Base-by-base conservation (phyloP, 2,113 vertebrate genomes). In the Otolemur garnettii region DNA sequence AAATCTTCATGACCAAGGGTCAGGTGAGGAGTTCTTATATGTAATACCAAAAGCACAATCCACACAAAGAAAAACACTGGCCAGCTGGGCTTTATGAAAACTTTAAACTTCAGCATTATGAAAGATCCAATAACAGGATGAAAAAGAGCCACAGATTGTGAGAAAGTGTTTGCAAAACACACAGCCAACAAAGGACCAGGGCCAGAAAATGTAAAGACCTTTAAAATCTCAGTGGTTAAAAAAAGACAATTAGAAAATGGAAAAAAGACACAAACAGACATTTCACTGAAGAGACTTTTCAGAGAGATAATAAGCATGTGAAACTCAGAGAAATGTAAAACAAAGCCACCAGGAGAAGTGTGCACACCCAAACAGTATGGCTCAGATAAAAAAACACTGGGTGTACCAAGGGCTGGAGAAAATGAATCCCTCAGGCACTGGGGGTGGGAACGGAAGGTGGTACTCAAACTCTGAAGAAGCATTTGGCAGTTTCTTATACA, bases 81-180 rank as follows among this genome's bases (percentile, higher is more conserved):
- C 53, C 68, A 78, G 3, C 74, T 53, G 35, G 10, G 74, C 30
- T 42, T 85, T 4, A 59, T 83, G 33, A 91, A 78, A 93, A 71
- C 66, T 72, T 45, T 45, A 91, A 75, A 38, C 24, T 84, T 66
- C 21, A 24, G 22, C 81, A 85, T 91, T 91, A 18, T 92, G 71
- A 90, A 91, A 92, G 71, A 87, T 71, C 42, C 30, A 35, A 69
- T 57, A 94, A 64, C 50, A 95, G 15, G 42, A 85, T 85, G 30
- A 83, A 93, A 90, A 77, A 26, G 53, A 28, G n/a, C 21, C 19
- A 57, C 21, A 59, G 45, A 11, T 14, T 53, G 5, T 79, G 55
- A 92, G 45, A 50, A 96, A 91, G 68, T 60, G 80, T 33, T 89
- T 88, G 30, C 38, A 64, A 87, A 95, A 57, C 35, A 38, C 17